Evolutionary conservation across 2,797 vertebrate species (phyloP).

Genomic region (Nannoperca obscura): DNA sequence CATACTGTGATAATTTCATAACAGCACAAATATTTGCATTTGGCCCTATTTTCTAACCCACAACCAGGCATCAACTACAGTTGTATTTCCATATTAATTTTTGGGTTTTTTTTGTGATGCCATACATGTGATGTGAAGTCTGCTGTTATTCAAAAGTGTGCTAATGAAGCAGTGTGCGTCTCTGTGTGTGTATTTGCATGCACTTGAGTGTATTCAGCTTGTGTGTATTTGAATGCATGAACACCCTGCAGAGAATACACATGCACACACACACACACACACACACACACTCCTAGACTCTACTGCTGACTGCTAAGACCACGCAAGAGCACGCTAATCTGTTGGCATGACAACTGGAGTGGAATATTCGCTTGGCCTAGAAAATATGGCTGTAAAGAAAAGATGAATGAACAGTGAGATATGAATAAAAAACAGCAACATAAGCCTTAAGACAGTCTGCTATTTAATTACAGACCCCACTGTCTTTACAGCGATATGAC

Average conservation of each 20-base stretch:
- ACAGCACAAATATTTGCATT: background rate
- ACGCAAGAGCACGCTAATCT: slow-evolving; percentile 78
- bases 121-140: slow-evolving; percentile 2
- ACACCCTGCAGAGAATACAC: slow-evolving; percentile 54
- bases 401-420: slow-evolving; percentile 79
- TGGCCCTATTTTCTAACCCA: background rate
- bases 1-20: background rate
- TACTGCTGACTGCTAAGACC: slow-evolving; percentile 52
- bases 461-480: slow-evolving; percentile 60
- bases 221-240: slow-evolving; percentile 37
- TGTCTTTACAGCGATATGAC: slow-evolving; percentile 34
- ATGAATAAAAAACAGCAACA: slow-evolving; percentile 59
- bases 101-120: background rate
- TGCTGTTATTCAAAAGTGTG: slow-evolving; percentile 29
- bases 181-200: slow-evolving; percentile 12
- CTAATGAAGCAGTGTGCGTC: slow-evolving; percentile 23
- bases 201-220: slow-evolving; percentile 14
- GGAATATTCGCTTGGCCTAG: slow-evolving; percentile 81
- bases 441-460: slow-evolving; percentile 58
- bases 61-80: background rate
- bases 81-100: background rate
- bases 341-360: slow-evolving; percentile 83
- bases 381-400: slow-evolving; percentile 81
- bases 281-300: slow-evolving; percentile 34
- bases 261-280: slow-evolving; percentile 19